Evolutionary conservation across 2,888 invertebrate species (phyloP).

Genomic region (Pollenia angustigena): DNA sequence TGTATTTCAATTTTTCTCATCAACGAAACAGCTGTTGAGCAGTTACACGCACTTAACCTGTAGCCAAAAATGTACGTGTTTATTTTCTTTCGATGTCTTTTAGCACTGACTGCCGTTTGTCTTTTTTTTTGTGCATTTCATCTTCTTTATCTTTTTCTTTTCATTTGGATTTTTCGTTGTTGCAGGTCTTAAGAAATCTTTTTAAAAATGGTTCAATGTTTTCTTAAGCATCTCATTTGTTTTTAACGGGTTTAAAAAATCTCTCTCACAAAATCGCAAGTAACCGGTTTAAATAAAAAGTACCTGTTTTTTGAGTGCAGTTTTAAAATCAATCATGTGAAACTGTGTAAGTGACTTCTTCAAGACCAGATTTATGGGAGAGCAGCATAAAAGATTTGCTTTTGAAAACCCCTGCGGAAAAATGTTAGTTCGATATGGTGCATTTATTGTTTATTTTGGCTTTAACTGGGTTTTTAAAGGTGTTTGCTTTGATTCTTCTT

Average conservation of each 20-base stretch:
- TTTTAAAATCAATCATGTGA: conserved; percentile 1
- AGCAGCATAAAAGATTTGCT: background rate
- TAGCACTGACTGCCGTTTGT: background rate
- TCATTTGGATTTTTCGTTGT: conserved; percentile 32
- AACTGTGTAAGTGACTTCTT: conserved; percentile 12
- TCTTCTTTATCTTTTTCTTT: background rate
- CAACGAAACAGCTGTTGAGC: conserved; percentile 38
- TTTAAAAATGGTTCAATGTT: background rate
- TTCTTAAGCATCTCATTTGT: conserved; percentile 32
- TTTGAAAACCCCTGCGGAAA: conserved; percentile 43
- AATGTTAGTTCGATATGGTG: conserved; percentile 31
- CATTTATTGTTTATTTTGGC: conserved; percentile 3
- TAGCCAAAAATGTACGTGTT: background rate
- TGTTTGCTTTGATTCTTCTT: conserved; percentile 12
- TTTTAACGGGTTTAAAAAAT: conserved; percentile 21
- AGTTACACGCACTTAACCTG: conserved; percentile 43
- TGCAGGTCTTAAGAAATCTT: conserved; percentile 26
- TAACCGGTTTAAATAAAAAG: conserved; percentile 43
- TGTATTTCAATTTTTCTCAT: conserved; percentile 31
- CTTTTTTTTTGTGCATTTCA: conserved; percentile 5
- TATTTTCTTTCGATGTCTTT: conserved; percentile 6
- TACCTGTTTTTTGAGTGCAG: conserved; percentile 39
- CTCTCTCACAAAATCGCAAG: conserved; percentile 1
- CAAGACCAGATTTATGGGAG: background rate
- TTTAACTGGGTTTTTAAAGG: conserved; percentile 3